Percentiles rank a stretch among this genome's conserved stretches.
These are phyloP conservation scores for Loxodonta africana DNA, from an alignment of 2,113 vertebrate species.

Conservation along the genomic window DNA sequence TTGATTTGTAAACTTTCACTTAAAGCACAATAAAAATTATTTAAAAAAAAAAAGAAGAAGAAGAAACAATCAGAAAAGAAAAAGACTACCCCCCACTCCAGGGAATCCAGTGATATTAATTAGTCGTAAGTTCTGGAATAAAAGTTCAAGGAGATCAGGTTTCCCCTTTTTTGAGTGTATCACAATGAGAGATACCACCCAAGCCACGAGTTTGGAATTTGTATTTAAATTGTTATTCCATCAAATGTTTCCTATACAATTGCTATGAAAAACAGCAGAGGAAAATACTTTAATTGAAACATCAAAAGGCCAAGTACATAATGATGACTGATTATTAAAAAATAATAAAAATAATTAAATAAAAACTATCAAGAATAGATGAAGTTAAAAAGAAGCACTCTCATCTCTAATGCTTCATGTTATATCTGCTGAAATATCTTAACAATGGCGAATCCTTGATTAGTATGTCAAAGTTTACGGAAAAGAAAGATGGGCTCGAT, in stretches of 20 bases:
- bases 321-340: neutral
- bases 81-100: neutral
- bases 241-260: constrained; percentile 1
- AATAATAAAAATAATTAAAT: neutral
- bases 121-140: neutral
- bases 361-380: neutral
- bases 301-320: neutral
- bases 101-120: neutral
- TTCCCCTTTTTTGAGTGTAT: neutral
- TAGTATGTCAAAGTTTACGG: neutral
- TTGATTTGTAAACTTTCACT: too few species aligned
- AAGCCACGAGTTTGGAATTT: neutral
- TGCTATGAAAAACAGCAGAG: neutral
- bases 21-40: neutral
- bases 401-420: neutral
- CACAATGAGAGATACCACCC: neutral
- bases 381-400: neutral
- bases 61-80: neutral
- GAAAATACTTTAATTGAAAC: neutral
- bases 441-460: neutral
- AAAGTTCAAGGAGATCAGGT: neutral
- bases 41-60: neutral
- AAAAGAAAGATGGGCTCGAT: neutral
- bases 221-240: neutral
- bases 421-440: neutral